phyloP scores from a whole-genome alignment of 2,797 vertebrate genomes.

The Thripadectes ignobilis region DNA sequence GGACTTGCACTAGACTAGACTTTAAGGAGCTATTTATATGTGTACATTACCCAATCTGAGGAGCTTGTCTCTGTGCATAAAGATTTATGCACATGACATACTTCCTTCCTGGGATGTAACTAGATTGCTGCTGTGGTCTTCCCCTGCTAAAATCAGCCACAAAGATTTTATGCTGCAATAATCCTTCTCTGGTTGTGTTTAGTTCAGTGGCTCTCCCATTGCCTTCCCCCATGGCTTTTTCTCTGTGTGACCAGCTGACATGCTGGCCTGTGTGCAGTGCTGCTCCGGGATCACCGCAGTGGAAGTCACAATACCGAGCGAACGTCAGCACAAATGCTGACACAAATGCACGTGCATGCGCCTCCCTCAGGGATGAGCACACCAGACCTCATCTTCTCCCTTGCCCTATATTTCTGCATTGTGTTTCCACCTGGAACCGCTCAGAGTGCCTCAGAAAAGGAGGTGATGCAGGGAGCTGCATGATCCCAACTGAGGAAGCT shows the following conservation, averaged over 20 bases:
- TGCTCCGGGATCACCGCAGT: accelerated
- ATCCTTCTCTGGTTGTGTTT: not conserved
- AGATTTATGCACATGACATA: not conserved
- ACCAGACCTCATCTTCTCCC: accelerated
- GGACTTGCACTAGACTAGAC: not conserved
- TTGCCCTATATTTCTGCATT: not conserved
- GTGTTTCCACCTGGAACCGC: not conserved
- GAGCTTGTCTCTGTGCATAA: not conserved
- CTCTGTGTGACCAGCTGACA: accelerated
- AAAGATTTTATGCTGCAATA: not conserved
- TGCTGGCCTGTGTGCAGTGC: not conserved
- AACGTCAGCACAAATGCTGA: accelerated
- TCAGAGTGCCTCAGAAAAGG: not conserved
- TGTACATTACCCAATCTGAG: not conserved
- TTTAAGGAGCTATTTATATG: not conserved
- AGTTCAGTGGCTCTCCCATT: not conserved
- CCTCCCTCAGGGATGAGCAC: not conserved
- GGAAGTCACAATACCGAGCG: not conserved
- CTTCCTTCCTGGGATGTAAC: not conserved
- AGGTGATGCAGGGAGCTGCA: not conserved
- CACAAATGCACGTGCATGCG: not conserved
- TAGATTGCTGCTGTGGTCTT: not conserved
- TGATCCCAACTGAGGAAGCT: not conserved
- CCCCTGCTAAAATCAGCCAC: not conserved
- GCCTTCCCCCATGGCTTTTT: not conserved